Conservation (phyloP, 2,888 invertebrate species). For the Syritta pipiens region DNA sequence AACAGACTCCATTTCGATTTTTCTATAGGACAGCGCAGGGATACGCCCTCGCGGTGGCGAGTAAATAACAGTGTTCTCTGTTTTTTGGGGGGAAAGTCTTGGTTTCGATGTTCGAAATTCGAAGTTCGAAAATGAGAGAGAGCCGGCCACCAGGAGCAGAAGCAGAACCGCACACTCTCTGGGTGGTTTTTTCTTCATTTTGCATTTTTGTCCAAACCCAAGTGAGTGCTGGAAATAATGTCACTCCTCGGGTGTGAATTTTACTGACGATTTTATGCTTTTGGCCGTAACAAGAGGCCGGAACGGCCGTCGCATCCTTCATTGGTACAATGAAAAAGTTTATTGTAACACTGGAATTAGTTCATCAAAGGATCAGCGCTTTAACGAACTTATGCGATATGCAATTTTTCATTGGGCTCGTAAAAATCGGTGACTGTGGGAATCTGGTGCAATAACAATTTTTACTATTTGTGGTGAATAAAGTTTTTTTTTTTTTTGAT, state of each 20-base stretch:
- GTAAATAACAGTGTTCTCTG: constrained; percentile 29
- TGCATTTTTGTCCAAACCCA: background rate
- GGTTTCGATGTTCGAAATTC: constrained; percentile 43
- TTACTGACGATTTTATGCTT: constrained; percentile 57
- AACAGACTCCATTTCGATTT: constrained; percentile 77
- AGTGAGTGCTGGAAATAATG: constrained; percentile 35
- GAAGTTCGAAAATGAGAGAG: constrained; percentile 56
- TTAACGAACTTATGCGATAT: constrained; percentile 70
- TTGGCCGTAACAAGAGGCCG: constrained; percentile 29
- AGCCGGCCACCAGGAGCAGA: constrained; percentile 2
- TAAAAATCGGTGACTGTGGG: constrained; percentile 43
- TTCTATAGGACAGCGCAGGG: constrained; percentile 75
- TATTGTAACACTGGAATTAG: constrained; percentile 33
- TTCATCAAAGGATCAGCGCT: constrained; percentile 60
- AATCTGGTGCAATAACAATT: constrained; percentile 41
- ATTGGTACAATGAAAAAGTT: constrained; percentile 48
- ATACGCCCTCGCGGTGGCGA: constrained; percentile 33
- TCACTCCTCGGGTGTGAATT: constrained; percentile 57
- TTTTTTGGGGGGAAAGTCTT: constrained; percentile 24
- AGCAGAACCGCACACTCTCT: constrained; percentile 9
- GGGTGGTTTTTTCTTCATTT: background rate
- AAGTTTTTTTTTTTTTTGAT: background rate
- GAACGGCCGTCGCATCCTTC: constrained; percentile 50
- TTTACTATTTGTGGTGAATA: constrained; percentile 17
- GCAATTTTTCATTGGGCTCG: constrained; percentile 54